A percentile compares a stretch with the other conserved stretches of the same genome.
Evolutionary conservation across 92 coral and sea anemone species (phyloP).

Genomic region (Plumapathes pennacea): DNA sequence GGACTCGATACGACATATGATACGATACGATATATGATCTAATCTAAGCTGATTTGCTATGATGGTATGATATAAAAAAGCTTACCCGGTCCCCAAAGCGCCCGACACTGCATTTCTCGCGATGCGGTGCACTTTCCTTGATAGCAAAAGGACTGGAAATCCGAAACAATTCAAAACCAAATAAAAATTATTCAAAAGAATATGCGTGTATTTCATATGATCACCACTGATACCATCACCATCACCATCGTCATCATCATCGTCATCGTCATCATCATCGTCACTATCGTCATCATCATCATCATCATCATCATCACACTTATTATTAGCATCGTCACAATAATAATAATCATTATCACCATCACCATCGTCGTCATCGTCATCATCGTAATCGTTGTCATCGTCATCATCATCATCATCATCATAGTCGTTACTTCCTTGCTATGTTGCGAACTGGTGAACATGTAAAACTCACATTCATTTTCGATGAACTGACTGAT

Average conservation of each 20-base stretch:
- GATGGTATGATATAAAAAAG: no score
- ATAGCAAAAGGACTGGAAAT: conserved; percentile 54
- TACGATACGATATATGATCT: no score
- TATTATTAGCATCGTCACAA: no score
- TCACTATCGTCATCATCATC: conserved; percentile 1
- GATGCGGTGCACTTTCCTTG: conserved; percentile 57
- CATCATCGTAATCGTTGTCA: conserved; percentile 1
- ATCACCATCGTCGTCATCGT: conserved; percentile 2
- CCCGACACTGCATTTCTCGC: conserved; percentile 51
- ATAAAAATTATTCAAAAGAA: no score
- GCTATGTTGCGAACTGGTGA: no score
- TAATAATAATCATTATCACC: no score
- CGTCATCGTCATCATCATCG: conserved; percentile 2
- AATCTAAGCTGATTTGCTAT: no score
- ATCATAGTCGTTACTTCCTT: background rate
- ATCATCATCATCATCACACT: no score
- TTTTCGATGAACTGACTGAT: no score
- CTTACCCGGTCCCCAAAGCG: conserved; percentile 61
- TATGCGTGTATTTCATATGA: no score
- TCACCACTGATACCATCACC: conserved; percentile 1
- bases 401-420: conserved; percentile 2
- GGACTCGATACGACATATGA: background rate
- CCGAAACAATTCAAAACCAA: background rate
- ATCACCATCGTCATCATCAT: conserved; percentile 1
- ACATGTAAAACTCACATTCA: no score